Percentiles rank a stretch among this genome's conserved stretches.
Conservation (phyloP, 92 coral and sea anemone species). For the Paragorgia papillata region DNA sequence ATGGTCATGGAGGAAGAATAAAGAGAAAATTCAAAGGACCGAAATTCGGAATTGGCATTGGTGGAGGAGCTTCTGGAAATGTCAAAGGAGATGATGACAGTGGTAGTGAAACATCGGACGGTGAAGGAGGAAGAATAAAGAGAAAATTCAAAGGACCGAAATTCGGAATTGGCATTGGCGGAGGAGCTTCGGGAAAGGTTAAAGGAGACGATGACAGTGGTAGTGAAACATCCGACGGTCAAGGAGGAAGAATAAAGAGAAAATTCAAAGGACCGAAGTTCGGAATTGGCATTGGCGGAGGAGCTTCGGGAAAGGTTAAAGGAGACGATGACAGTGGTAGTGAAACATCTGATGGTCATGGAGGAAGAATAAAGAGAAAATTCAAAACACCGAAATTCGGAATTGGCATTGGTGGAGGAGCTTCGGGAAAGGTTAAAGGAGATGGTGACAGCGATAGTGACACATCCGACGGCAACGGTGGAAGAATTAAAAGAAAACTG, state of each 20-base stretch:
- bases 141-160: conserved; percentile 23
- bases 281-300: no score
- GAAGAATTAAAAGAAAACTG: conserved; percentile 22
- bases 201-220: not conserved
- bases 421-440: no score
- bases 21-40: conserved; percentile 28
- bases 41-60: not conserved
- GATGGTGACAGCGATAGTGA: conserved; percentile 1
- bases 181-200: not conserved
- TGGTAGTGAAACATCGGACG: conserved; percentile 30
- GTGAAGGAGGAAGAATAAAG: conserved; percentile 36
- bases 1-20: conserved; percentile 39
- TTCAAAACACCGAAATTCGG: no score
- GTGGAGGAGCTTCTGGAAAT: conserved; percentile 8
- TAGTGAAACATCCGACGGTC: conserved; percentile 2
- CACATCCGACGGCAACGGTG: conserved; percentile 23
- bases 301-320: no score
- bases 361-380: no score
- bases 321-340: no score
- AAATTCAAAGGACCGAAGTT: no score
- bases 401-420: no score
- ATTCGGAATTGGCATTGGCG: conserved; percentile 22
- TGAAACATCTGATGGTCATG: no score
- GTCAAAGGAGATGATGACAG: conserved; percentile 7
- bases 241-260: no score